These are phyloP conservation scores for Drosophila rufa DNA, from an alignment of 1,140 invertebrate species.

Conservation along the genomic window DNA sequence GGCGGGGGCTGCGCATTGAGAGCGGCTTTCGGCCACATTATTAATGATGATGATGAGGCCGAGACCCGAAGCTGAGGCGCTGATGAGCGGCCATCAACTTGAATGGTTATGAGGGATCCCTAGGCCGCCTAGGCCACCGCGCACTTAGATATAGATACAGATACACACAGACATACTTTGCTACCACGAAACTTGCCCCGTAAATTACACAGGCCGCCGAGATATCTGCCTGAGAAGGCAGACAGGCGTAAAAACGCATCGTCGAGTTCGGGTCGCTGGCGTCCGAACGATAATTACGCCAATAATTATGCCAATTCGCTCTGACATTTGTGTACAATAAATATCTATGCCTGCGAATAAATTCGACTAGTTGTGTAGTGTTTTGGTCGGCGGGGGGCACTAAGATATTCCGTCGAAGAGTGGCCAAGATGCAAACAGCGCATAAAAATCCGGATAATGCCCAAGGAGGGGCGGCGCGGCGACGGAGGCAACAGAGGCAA, in stretches of 20 bases:
- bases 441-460: slow-evolving; percentile 51
- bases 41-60: slow-evolving; percentile 68
- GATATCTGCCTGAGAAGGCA: slow-evolving; percentile 68
- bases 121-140: slow-evolving; percentile 24
- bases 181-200: slow-evolving; percentile 34
- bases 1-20: not conserved
- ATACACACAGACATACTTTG: slow-evolving; percentile 20
- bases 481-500: too few relatives aligned
- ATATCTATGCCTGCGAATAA: slow-evolving; percentile 43
- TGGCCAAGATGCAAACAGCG: slow-evolving; percentile 50
- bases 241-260: slow-evolving; percentile 69
- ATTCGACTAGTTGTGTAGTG: slow-evolving; percentile 32
- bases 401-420: slow-evolving; percentile 47
- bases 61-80: slow-evolving; percentile 29
- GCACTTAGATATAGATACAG: slow-evolving; percentile 10
- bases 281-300: slow-evolving; percentile 63
- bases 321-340: slow-evolving; percentile 69
- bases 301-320: slow-evolving; percentile 77
- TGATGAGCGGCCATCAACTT: slow-evolving; percentile 66
- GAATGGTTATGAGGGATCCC: slow-evolving; percentile 45
- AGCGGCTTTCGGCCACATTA: slow-evolving; percentile 57
- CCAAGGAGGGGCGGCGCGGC: slow-evolving; percentile 1
- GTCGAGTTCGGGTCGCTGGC: slow-evolving; percentile 25
- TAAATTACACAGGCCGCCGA: slow-evolving; percentile 63
- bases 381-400: slow-evolving; percentile 40